phyloP scores from a whole-genome alignment of 1,140 invertebrate genomes.

The Dryas iulia region DNA sequence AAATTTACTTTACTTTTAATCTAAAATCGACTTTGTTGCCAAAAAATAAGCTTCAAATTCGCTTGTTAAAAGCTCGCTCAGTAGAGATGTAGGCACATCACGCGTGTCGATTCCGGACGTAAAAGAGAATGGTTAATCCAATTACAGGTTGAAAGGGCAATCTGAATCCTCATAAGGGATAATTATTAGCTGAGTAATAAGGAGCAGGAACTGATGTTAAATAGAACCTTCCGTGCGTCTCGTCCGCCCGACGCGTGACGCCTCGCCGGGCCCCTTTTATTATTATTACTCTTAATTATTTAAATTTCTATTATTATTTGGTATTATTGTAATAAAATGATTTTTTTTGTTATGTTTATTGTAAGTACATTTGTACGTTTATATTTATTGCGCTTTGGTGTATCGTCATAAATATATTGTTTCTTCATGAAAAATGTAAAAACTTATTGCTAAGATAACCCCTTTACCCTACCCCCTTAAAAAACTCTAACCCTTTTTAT shows the following conservation, averaged over 20 bases:
- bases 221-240: neutral
- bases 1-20: neutral
- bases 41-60: neutral
- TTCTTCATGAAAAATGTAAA: too few relatives aligned
- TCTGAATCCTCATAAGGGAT: conserved; percentile 32
- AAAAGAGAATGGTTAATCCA: conserved; percentile 35
- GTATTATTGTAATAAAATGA: too few relatives aligned
- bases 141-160: conserved; percentile 38
- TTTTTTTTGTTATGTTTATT: too few relatives aligned
- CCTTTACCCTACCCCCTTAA: too few relatives aligned
- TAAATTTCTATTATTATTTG: neutral
- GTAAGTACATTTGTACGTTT: too few relatives aligned
- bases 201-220: conserved; percentile 22
- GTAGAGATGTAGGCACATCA: conserved; percentile 18
- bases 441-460: too few relatives aligned
- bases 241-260: neutral
- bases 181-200: conserved; percentile 34
- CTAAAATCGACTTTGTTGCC: neutral
- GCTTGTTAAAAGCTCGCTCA: neutral
- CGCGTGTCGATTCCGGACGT: conserved; percentile 24
- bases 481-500: too few relatives aligned
- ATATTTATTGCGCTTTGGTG: too few relatives aligned
- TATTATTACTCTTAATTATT: neutral
- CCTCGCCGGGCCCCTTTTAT: too few relatives aligned
- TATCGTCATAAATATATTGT: too few relatives aligned